phyloP scores from a whole-genome alignment of 2,113 vertebrate species.

The Proteles cristata region DNA sequence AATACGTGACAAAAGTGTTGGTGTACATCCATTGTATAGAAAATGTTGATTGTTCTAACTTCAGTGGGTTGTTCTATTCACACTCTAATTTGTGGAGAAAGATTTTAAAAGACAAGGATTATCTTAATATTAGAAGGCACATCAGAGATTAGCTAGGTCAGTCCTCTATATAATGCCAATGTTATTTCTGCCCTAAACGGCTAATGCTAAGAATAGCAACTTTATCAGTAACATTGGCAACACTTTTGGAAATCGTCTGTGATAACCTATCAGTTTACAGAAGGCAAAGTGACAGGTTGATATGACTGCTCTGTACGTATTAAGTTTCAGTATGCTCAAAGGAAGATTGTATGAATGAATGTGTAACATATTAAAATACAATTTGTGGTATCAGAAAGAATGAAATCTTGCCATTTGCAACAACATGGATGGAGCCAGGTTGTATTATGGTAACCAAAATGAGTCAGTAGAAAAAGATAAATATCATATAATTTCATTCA shows the following conservation, averaged over 20 bases:
- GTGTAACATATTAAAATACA: not conserved
- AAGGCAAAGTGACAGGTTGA: not conserved
- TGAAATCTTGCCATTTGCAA: too few species aligned
- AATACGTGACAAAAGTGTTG: not conserved
- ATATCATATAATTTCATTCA: too few species aligned
- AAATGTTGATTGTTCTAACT: not conserved
- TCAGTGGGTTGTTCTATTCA: not conserved
- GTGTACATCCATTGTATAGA: not conserved
- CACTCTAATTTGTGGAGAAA: not conserved
- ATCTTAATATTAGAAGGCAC: slow-evolving; percentile 9
- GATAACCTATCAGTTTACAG: not conserved
- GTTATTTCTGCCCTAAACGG: not conserved
- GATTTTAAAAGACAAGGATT: not conserved
- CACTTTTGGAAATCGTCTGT: not conserved
- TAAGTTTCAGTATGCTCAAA: not conserved
- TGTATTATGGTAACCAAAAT: too few species aligned
- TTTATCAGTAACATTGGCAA: not conserved
- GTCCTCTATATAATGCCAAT: not conserved
- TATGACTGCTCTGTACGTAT: not conserved
- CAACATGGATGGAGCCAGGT: too few species aligned
- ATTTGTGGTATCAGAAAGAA: not conserved
- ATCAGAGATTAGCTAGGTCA: not conserved
- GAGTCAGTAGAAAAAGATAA: too few species aligned
- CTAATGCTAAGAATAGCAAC: not conserved
- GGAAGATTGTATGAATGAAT: not conserved